These are phyloP conservation scores for Cydia amplana DNA, from an alignment of 1,140 invertebrate species.

Conservation along the genomic window DNA sequence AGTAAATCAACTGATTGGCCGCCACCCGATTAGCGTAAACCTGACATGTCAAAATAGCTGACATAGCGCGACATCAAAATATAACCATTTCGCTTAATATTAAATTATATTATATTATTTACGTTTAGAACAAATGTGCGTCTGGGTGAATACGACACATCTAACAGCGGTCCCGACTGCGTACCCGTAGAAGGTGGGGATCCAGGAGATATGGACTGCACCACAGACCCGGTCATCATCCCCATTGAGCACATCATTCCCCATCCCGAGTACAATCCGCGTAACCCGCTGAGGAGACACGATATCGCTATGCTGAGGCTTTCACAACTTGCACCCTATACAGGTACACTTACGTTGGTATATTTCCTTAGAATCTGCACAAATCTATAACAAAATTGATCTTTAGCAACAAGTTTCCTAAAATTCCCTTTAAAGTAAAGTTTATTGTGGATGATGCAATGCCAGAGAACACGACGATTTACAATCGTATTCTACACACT, in stretches of 20 bases:
- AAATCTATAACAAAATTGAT: conserved; percentile 30
- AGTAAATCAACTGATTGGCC: too few relatives aligned
- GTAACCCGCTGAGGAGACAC: conserved; percentile 52
- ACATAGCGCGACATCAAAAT: not conserved
- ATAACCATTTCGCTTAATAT: not conserved
- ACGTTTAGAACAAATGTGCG: conserved; percentile 63
- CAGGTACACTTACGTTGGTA: conserved; percentile 62
- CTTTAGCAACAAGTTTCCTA: not conserved
- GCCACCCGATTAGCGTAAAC: too few relatives aligned
- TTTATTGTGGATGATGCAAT: not conserved
- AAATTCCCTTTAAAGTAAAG: not conserved
- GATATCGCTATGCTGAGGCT: conserved; percentile 79
- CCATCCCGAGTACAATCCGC: conserved; percentile 71
- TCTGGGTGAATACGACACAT: conserved; percentile 78
- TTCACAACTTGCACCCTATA: conserved; percentile 61
- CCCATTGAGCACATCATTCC: conserved; percentile 61
- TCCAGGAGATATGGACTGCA: conserved; percentile 56
- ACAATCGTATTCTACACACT: too few relatives aligned
- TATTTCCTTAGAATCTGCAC: conserved; percentile 53
- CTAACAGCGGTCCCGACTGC: conserved; percentile 59
- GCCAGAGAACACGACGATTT: too few relatives aligned
- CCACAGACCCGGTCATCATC: conserved; percentile 47
- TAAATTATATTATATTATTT: not conserved
- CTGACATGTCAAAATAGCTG: not conserved
- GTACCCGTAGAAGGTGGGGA: conserved; percentile 50